phyloP scores from a whole-genome alignment of 1,140 invertebrate species.

The Capitella teleta region DNA sequence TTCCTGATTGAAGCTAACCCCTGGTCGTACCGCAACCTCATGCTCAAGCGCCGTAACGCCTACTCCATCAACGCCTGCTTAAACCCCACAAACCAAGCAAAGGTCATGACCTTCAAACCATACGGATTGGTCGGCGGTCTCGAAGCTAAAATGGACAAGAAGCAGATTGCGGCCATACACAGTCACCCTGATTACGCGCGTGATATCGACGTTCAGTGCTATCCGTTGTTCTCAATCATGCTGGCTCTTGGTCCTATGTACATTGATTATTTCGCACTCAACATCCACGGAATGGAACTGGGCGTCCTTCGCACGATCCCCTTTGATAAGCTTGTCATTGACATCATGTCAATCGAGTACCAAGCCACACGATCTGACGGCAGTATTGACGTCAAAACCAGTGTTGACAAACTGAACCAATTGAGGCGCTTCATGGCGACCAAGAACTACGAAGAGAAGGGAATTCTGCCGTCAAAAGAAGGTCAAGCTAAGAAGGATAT shows the following conservation, averaged over 20 bases:
- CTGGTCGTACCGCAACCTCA: conserved; percentile 40
- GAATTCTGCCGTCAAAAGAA: background rate
- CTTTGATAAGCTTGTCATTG: conserved; percentile 20
- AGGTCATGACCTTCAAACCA: conserved; percentile 9
- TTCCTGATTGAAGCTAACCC: conserved; percentile 64
- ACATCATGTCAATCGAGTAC: conserved; percentile 11
- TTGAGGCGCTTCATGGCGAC: background rate
- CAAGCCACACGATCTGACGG: background rate
- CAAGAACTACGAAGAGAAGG: background rate
- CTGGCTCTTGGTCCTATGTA: background rate
- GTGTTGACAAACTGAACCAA: background rate
- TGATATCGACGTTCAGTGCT: conserved; percentile 7
- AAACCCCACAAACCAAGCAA: background rate
- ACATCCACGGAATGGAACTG: conserved; percentile 22
- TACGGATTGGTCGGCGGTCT: background rate
- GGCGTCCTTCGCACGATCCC: conserved; percentile 20
- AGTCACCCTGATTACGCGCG: background rate
- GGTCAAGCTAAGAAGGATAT: background rate
- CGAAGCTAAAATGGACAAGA: background rate
- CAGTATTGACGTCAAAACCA: background rate
- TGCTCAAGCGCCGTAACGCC: conserved; percentile 22
- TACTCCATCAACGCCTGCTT: conserved; percentile 11
- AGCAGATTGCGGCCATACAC: background rate
- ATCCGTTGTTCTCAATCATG: conserved; percentile 2
- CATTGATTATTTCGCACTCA: conserved; percentile 23